Percentiles rank a stretch among this genome's conserved stretches.
Conservation (phyloP, 2,888 invertebrate species). For the Furcula furcula region DNA sequence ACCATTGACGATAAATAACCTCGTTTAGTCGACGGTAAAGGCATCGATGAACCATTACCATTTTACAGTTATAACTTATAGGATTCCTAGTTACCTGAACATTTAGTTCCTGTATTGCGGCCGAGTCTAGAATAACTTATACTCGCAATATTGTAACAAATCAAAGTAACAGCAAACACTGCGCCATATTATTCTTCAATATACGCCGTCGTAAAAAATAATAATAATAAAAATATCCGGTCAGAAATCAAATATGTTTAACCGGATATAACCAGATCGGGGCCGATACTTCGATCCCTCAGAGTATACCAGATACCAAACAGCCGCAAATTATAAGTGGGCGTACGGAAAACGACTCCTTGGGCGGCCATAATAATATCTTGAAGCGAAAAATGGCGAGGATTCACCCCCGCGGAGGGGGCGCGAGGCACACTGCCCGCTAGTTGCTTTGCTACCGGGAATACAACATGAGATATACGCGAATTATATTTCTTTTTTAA, state of each 20-base stretch:
- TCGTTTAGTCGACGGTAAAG: no score
- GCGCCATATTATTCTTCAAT: neutral
- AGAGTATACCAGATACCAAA: constrained; percentile 54
- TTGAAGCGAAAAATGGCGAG: constrained; percentile 64
- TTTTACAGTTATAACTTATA: no score
- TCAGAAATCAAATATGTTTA: constrained; percentile 44
- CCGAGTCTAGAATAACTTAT: no score
- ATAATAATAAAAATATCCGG: constrained; percentile 36
- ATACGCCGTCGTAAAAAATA: constrained; percentile 41
- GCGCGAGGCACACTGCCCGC: neutral
- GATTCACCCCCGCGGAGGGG: constrained; percentile 33
- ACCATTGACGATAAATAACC: no score
- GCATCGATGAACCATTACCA: no score
- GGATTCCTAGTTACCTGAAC: no score
- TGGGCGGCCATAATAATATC: constrained; percentile 71
- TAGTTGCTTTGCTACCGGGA: neutral
- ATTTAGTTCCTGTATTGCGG: no score
- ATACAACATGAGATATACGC: neutral
- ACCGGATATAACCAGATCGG: constrained; percentile 44
- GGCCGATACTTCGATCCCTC: constrained; percentile 38
- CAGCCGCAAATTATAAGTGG: constrained; percentile 68
- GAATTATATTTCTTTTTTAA: constrained; percentile 3
- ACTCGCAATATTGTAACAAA: no score
- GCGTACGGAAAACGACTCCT: constrained; percentile 67
- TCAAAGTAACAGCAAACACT: neutral